Evolutionary conservation across 1,140 invertebrate genomes (phyloP).

Genomic region (Drosophila varians): DNA sequence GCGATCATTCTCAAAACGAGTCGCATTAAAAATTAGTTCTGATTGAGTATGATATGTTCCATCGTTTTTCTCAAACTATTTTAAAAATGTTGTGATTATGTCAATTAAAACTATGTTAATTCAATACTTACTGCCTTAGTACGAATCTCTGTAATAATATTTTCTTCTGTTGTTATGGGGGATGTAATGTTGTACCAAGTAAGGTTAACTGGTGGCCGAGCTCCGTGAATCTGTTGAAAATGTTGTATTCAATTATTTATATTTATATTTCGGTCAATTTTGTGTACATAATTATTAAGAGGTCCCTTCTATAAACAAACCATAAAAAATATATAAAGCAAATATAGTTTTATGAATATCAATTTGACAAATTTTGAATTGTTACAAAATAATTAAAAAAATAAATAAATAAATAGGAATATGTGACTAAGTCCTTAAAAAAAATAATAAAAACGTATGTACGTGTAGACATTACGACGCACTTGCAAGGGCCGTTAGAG

Average conservation of each 20-base stretch:
- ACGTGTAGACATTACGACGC: too few species aligned
- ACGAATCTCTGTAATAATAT: conserved; percentile 69
- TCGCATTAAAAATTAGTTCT: conserved; percentile 90
- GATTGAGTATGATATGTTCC: conserved; percentile 91
- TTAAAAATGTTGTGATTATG: neutral
- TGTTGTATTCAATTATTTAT: conserved; percentile 2
- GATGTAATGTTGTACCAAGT: conserved; percentile 92
- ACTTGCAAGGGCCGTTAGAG: too few species aligned
- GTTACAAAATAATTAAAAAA: too few species aligned
- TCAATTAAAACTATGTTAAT: neutral
- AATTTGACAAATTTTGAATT: too few species aligned
- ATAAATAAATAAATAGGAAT: too few species aligned
- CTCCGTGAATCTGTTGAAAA: conserved; percentile 86
- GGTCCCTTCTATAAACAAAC: too few species aligned
- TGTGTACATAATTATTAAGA: too few species aligned
- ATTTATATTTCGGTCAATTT: too few species aligned
- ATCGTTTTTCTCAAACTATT: conserved; percentile 84
- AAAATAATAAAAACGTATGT: too few species aligned
- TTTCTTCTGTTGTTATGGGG: conserved; percentile 84
- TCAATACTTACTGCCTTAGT: conserved; percentile 71
- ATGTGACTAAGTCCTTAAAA: too few species aligned
- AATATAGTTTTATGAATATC: too few species aligned
- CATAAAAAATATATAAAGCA: too few species aligned
- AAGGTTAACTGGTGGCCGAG: conserved; percentile 91
- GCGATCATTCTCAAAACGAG: conserved; percentile 91